Conservation (phyloP, 1,140 invertebrate genomes). For the Drosophila rhopaloa region DNA sequence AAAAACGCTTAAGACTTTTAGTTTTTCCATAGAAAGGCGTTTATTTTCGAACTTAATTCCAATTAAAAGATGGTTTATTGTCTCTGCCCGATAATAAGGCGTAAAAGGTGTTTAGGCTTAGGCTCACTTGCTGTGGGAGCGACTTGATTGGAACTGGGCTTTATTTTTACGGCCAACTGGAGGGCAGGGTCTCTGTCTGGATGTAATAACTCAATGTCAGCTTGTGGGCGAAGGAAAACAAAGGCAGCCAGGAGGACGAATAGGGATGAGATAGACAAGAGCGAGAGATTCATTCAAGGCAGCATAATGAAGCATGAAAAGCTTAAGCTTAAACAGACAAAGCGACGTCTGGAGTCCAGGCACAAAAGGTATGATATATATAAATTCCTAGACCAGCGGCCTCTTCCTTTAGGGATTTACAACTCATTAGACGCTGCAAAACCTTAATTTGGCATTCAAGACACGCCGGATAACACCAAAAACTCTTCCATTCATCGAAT, state of each 20-base stretch:
- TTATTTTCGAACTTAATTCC: slow-evolving; percentile 73
- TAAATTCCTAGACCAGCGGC: slow-evolving; percentile 14
- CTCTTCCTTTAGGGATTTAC: slow-evolving; percentile 45
- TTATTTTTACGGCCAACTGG: slow-evolving; percentile 12
- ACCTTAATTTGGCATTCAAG: slow-evolving; percentile 64
- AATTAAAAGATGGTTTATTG: slow-evolving; percentile 75
- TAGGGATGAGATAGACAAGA: slow-evolving; percentile 24
- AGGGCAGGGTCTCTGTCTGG: slow-evolving; percentile 30
- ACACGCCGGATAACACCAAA: slow-evolving; percentile 48
- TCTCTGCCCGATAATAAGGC: slow-evolving; percentile 38
- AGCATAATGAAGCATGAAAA: slow-evolving; percentile 72
- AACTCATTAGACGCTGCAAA: slow-evolving; percentile 57
- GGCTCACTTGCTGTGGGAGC: slow-evolving; percentile 50
- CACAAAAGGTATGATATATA: slow-evolving; percentile 33
- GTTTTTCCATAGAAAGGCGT: slow-evolving; percentile 63
- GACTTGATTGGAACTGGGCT: slow-evolving; percentile 10
- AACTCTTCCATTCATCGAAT: slow-evolving; percentile 32
- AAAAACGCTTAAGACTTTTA: slow-evolving; percentile 54
- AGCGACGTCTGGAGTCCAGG: slow-evolving; percentile 38
- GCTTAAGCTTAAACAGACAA: slow-evolving; percentile 64
- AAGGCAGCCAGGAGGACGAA: slow-evolving; percentile 25
- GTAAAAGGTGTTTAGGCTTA: slow-evolving; percentile 42
- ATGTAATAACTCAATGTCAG: slow-evolving; percentile 73
- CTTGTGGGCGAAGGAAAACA: slow-evolving; percentile 52
- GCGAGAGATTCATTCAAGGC: slow-evolving; percentile 49